phyloP scores from a whole-genome alignment of 2,888 invertebrate genomes.

The Meandrusa payeni region DNA sequence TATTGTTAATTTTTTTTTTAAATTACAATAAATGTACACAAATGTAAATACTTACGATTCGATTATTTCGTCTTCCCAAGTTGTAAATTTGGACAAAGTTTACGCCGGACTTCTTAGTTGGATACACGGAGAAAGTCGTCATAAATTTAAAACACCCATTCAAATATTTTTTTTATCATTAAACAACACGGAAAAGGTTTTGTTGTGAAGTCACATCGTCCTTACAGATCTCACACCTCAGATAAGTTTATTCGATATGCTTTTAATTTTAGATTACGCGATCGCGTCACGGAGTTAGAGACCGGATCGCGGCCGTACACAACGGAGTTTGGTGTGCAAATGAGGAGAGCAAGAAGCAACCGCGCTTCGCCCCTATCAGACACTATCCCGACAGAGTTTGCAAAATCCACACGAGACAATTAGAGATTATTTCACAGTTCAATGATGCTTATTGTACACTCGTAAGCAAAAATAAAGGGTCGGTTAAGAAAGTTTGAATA shows the following conservation, averaged over 20 bases:
- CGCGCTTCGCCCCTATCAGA: constrained; percentile 16
- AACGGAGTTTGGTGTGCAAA: constrained; percentile 17
- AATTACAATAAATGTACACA: too few relatives aligned
- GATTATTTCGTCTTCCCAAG: constrained; percentile 1
- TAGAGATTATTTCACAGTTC: constrained; percentile 8
- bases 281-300: constrained; percentile 1
- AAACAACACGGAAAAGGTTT: constrained; percentile 1
- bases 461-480: too few relatives aligned
- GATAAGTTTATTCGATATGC: constrained; percentile 3
- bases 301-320: constrained; percentile 11
- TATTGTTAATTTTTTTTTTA: too few relatives aligned
- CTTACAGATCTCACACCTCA: constrained; percentile 5
- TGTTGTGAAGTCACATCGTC: constrained; percentile 1
- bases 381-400: constrained; percentile 11
- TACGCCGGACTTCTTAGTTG: background rate
- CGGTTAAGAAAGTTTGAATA: too few relatives aligned
- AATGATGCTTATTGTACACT: too few relatives aligned
- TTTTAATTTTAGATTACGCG: constrained; percentile 10
- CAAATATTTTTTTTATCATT: background rate
- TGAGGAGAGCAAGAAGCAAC: constrained; percentile 14
- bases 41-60: constrained; percentile 13
- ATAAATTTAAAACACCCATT: constrained; percentile 5
- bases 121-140: constrained; percentile 4
- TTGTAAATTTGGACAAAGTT: constrained; percentile 3
- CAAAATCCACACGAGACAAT: constrained; percentile 14